Percentiles rank a stretch among this genome's conserved stretches.
Evolutionary conservation across 2,888 invertebrate species (phyloP).

Genomic region (Megaustenia siamemsis): DNA sequence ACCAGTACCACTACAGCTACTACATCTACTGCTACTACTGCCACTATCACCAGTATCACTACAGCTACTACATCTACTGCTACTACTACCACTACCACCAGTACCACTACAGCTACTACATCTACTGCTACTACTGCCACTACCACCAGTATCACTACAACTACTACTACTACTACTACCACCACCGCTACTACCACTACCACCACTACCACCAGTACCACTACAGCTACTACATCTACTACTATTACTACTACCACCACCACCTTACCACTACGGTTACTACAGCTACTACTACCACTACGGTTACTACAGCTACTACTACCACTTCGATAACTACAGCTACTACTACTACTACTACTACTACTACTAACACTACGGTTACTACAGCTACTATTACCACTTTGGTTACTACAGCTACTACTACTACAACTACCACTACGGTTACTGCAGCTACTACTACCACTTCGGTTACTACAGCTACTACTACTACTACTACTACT

Average conservation of each 20-base stretch:
- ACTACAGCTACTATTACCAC: constrained; percentile 33
- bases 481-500: neutral
- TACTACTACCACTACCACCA: neutral
- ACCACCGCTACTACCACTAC: neutral
- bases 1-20: neutral
- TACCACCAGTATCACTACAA: neutral
- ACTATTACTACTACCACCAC: neutral
- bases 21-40: neutral
- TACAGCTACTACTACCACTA: neutral
- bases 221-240: neutral
- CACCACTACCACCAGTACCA: neutral
- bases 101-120: neutral
- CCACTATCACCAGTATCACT: neutral
- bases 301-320: neutral
- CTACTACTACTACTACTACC: neutral
- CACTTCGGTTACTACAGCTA: neutral
- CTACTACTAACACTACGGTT: constrained; percentile 28
- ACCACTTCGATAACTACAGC: constrained; percentile 20
- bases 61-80: neutral
- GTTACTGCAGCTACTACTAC: neutral
- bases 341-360: constrained; percentile 29
- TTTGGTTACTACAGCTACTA: neutral
- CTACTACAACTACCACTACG: neutral
- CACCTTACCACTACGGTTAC: neutral
- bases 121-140: neutral